phyloP scores from a whole-genome alignment of 2,888 invertebrate genomes.

The Ferrisia virgata region DNA sequence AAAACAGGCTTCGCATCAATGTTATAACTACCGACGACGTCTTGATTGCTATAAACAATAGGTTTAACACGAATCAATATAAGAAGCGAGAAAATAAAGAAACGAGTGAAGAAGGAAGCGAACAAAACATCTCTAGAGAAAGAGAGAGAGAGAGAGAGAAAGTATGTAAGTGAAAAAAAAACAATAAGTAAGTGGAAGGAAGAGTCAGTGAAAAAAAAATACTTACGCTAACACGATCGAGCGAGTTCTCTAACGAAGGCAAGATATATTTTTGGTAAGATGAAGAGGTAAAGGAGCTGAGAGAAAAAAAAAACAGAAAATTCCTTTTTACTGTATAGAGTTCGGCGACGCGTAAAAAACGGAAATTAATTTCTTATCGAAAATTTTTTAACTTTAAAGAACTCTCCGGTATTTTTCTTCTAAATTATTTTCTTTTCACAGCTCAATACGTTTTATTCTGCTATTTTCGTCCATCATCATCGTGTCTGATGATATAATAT shows the following conservation, averaged over 20 bases:
- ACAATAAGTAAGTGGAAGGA: background rate
- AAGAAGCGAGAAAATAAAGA: background rate
- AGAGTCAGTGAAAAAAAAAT: background rate
- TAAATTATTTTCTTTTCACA: constrained; percentile 21
- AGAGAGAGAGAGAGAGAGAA: no score
- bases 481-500: no score
- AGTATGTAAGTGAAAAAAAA: no score
- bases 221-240: no score
- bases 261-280: background rate
- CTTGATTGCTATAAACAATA: constrained; percentile 20
- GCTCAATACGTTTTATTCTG: background rate
- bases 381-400: constrained; percentile 23
- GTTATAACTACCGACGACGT: background rate
- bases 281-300: background rate
- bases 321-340: constrained; percentile 9
- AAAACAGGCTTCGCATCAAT: background rate
- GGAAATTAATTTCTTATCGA: constrained; percentile 32
- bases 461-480: background rate
- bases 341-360: constrained; percentile 1
- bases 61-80: background rate
- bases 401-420: constrained; percentile 11
- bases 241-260: background rate
- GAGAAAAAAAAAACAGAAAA: constrained; percentile 19
- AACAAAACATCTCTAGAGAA: no score
- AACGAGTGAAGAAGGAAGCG: background rate